A percentile compares a stretch with the other conserved stretches of the same genome.
Evolutionary conservation across 2,797 vertebrate genomes (phyloP).

Genomic region (Enteromius trimaculatus): DNA sequence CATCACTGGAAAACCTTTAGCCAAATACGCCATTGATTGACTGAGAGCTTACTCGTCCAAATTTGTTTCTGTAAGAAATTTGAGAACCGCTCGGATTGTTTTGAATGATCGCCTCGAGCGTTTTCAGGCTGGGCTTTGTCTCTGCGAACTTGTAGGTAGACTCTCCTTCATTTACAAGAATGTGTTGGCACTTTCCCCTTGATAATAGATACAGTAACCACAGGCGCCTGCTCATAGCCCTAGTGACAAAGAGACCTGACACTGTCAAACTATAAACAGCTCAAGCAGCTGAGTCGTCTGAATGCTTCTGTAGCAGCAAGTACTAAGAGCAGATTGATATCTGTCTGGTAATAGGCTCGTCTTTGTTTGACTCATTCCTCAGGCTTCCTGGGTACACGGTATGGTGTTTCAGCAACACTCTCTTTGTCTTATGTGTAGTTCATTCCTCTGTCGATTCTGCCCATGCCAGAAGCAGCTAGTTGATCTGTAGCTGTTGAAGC

Average conservation of each 20-base stretch:
- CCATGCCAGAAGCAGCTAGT: background rate
- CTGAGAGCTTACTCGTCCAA: background rate
- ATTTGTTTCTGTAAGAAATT: conserved; percentile 29
- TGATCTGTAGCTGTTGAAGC: conserved; percentile 7
- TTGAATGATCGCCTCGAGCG: background rate
- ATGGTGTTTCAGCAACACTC: conserved; percentile 10
- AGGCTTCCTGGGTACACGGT: conserved; percentile 1
- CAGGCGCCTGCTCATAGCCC: conserved; percentile 55
- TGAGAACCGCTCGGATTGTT: background rate
- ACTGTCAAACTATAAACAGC: conserved; percentile 56
- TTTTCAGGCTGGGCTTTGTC: conserved; percentile 43
- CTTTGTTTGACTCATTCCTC: conserved; percentile 41
- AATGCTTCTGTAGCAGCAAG: conserved; percentile 43
- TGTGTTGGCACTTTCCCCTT: conserved; percentile 59
- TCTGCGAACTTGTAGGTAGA: conserved; percentile 53
- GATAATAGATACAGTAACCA: conserved; percentile 65
- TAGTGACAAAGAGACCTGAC: conserved; percentile 55
- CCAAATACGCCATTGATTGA: background rate
- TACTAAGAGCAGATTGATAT: conserved; percentile 51
- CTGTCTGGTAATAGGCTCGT: conserved; percentile 38
- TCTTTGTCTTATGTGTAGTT: conserved; percentile 21
- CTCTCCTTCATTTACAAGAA: conserved; percentile 60
- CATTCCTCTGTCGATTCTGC: background rate
- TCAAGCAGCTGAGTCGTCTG: conserved; percentile 50
- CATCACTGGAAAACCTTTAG: conserved; percentile 24